These are phyloP conservation scores for Fukomys damarensis DNA, from an alignment of 2,113 vertebrate genomes.

Conservation along the genomic window DNA sequence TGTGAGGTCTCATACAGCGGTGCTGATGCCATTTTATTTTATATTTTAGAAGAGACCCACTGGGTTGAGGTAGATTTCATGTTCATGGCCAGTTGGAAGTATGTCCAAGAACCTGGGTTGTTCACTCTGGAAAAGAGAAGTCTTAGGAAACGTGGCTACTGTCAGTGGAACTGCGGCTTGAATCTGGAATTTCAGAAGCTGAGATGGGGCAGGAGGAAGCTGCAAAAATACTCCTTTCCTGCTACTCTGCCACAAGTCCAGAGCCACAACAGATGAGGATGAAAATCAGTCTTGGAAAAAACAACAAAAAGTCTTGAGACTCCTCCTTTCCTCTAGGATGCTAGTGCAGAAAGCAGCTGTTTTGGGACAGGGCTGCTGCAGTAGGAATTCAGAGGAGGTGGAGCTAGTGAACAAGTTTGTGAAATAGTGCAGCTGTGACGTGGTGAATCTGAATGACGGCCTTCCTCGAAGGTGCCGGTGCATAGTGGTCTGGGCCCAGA, in stretches of 20 bases:
- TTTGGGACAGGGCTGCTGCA: fast-evolving
- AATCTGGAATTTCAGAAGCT: neutral
- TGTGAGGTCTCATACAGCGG: neutral
- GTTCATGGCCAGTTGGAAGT: neutral
- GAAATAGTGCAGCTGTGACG: neutral
- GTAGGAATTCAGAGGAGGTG: too few relatives aligned
- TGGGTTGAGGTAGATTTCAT: neutral
- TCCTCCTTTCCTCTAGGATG: neutral
- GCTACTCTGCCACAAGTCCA: fast-evolving
- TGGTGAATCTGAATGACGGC: neutral
- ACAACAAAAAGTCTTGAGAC: too few relatives aligned
- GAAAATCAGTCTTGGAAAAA: too few relatives aligned
- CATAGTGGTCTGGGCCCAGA: neutral
- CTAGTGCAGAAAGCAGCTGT: neutral
- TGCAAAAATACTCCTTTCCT: fast-evolving
- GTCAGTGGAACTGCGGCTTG: fast-evolving
- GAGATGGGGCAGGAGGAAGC: fast-evolving
- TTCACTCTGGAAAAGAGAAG: neutral
- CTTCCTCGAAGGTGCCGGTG: fast-evolving
- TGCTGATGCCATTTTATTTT: neutral
- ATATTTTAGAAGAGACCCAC: neutral
- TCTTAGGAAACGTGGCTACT: fast-evolving
- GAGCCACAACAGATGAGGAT: neutral
- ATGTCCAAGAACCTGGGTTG: neutral
- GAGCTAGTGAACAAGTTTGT: neutral